A percentile compares a stretch with the other conserved stretches of the same genome.
These are phyloP conservation scores for Phymatocera aterrima DNA, from an alignment of 2,888 invertebrate species.

Conservation along the genomic window DNA sequence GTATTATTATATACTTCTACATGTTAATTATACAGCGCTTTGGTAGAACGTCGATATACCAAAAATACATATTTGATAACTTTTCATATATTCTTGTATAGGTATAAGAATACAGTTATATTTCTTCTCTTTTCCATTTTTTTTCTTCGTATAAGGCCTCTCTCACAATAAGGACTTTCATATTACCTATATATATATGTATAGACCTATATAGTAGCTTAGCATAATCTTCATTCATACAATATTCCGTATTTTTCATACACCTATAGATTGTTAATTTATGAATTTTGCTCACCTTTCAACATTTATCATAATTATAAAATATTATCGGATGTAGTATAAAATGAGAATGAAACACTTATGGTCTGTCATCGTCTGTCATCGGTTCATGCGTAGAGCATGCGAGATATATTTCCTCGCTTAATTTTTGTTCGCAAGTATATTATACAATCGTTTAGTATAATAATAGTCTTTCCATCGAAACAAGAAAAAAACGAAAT, in stretches of 20 bases:
- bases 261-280: background rate
- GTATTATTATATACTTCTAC: slow-evolving; percentile 41
- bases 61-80: slow-evolving; percentile 47
- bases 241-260: background rate
- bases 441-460: background rate
- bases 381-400: background rate
- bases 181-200: too few species aligned
- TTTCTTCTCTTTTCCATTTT: too few species aligned
- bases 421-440: background rate
- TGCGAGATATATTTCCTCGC: background rate
- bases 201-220: too few species aligned
- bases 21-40: slow-evolving; percentile 57
- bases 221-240: too few species aligned
- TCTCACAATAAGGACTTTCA: slow-evolving; percentile 37
- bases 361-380: background rate
- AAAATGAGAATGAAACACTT: slow-evolving; percentile 38
- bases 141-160: too few species aligned
- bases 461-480: background rate
- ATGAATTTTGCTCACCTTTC: slow-evolving; percentile 5
- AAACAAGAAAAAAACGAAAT: background rate
- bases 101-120: slow-evolving; percentile 5
- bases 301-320: background rate
- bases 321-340: background rate
- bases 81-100: slow-evolving; percentile 22
- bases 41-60: slow-evolving; percentile 54